These are phyloP conservation scores for Phengaris alcon DNA, from an alignment of 2,888 invertebrate genomes.

Conservation along the genomic window DNA sequence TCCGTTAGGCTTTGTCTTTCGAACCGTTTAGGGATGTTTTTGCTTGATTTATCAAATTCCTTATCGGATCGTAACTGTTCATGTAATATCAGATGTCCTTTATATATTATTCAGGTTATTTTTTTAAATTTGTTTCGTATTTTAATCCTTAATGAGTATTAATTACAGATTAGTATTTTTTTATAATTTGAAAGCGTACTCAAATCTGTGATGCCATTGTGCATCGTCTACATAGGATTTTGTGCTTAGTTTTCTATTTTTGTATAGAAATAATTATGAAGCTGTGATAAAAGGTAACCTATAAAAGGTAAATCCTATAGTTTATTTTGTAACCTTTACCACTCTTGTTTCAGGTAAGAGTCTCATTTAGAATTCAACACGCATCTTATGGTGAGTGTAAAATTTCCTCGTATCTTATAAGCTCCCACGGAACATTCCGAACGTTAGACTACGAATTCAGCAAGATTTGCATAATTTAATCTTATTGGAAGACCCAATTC, in stretches of 20 bases:
- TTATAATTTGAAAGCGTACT: too few relatives aligned
- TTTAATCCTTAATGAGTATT: background rate
- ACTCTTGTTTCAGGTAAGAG: slow-evolving; percentile 41
- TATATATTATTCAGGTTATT: slow-evolving; percentile 29
- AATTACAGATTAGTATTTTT: too few relatives aligned
- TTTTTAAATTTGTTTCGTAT: slow-evolving; percentile 28
- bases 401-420: slow-evolving; percentile 41
- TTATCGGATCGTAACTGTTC: slow-evolving; percentile 56
- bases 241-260: background rate
- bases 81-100: slow-evolving; percentile 41
- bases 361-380: slow-evolving; percentile 39
- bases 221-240: background rate
- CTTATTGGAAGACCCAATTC: slow-evolving; percentile 42
- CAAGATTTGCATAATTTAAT: slow-evolving; percentile 50
- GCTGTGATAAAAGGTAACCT: too few relatives aligned
- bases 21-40: slow-evolving; percentile 58
- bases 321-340: background rate
- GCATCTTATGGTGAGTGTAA: slow-evolving; percentile 41
- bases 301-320: background rate
- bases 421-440: slow-evolving; percentile 44
- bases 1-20: slow-evolving; percentile 57
- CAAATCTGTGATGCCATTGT: too few relatives aligned
- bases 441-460: slow-evolving; percentile 46
- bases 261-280: background rate
- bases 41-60: slow-evolving; percentile 65